Percentiles rank a stretch among this genome's conserved stretches.
phyloP scores from a whole-genome alignment of 2,797 vertebrate species.

The Spatula versicolor region DNA sequence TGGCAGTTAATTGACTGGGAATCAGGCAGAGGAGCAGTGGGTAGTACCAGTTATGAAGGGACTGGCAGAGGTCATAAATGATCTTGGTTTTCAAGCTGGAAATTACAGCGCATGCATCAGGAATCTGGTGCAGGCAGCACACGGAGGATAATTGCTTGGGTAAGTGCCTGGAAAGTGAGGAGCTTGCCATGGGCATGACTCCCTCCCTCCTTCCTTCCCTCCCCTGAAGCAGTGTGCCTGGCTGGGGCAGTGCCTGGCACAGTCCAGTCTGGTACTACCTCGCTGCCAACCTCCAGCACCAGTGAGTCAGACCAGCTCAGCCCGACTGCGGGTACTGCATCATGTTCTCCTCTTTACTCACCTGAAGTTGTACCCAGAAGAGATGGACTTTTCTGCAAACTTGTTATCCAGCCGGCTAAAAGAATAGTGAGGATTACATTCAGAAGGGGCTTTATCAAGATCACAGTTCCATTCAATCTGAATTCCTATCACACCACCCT shows the following conservation, averaged over 20 bases:
- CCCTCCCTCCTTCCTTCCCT: not conserved
- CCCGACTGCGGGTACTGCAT: not conserved
- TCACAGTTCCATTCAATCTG: constrained; percentile 95
- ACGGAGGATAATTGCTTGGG: not conserved
- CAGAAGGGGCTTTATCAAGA: constrained; percentile 88
- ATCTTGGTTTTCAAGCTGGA: not conserved
- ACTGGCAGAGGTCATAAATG: not conserved
- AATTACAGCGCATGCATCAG: not conserved
- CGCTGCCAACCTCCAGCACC: not conserved
- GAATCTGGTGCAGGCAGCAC: not conserved
- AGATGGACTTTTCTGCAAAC: constrained; percentile 78
- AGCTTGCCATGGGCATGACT: not conserved
- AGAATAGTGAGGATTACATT: constrained; percentile 90
- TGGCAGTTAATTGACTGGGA: too few relatives aligned
- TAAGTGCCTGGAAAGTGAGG: not conserved
- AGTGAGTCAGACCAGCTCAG: not conserved
- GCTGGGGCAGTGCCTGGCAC: not conserved
- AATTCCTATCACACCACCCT: constrained; percentile 94
- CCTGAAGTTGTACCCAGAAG: constrained; percentile 97
- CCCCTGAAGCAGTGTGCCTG: not conserved
- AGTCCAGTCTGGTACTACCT: not conserved
- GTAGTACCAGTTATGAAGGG: not conserved
- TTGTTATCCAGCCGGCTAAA: constrained; percentile 90
- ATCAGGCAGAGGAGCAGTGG: not conserved
- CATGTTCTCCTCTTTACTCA: constrained; percentile 13